Conservation (phyloP, 2,888 invertebrate genomes). For the Erannis defoliaria region DNA sequence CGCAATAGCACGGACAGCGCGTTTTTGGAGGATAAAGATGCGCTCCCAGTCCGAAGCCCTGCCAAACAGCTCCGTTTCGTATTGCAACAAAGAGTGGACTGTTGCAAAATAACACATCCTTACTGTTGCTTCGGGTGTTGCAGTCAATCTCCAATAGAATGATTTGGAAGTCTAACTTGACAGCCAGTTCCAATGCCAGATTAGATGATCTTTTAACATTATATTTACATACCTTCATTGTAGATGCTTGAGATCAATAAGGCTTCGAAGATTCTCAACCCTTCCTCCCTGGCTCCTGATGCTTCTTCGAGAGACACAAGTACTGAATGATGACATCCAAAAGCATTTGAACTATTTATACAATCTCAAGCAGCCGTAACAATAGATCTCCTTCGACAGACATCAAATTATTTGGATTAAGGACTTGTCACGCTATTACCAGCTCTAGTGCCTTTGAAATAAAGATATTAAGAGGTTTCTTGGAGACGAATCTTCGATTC, state of each 20-base stretch:
- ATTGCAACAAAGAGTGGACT: too few relatives aligned
- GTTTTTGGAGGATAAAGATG: too few relatives aligned
- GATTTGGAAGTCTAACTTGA: too few relatives aligned
- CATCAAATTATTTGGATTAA: slow-evolving; percentile 1
- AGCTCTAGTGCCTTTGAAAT: neutral
- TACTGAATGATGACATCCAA: slow-evolving; percentile 19
- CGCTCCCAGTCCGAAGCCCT: too few relatives aligned
- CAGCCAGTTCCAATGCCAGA: too few relatives aligned
- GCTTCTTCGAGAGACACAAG: slow-evolving; percentile 3
- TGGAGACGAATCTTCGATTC: neutral
- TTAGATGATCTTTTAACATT: too few relatives aligned
- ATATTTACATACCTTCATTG: slow-evolving; percentile 21
- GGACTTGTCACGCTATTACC: slow-evolving; percentile 3
- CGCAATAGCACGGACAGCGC: too few relatives aligned
- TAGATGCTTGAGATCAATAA: slow-evolving; percentile 10
- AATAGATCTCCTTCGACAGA: slow-evolving; percentile 8
- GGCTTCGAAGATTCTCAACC: slow-evolving; percentile 3
- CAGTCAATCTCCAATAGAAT: too few relatives aligned
- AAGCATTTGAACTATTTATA: slow-evolving; percentile 27
- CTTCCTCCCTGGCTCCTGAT: neutral
- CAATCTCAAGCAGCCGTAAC: slow-evolving; percentile 4
- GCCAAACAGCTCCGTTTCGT: too few relatives aligned
- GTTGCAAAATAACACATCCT: too few relatives aligned
- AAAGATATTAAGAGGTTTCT: neutral
- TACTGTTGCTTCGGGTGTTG: too few relatives aligned